Evolutionary conservation across 2,797 vertebrate species (phyloP), one percentile per base, ranked within the genome.

Genomic region (Semotilus atromaculatus): DNA sequence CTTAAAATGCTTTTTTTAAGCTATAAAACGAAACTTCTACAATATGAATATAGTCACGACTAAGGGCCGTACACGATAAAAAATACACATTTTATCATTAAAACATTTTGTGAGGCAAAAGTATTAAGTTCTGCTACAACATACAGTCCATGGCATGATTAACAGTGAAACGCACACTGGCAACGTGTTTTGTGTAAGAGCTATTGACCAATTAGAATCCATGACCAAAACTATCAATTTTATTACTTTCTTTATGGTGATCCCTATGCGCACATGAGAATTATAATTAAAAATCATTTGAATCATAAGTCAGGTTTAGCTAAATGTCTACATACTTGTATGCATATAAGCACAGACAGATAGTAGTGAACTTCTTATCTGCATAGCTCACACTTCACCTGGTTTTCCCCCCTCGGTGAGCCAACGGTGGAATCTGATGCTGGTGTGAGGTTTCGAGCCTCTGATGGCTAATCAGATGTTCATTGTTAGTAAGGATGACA

Each of bases 401-500:
- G 64, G 34, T 67, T 80, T 36, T 48, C 66, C 38, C 55, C 55
- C 71, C 19, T 13, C 4, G 0, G 4, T 43, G 77, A 40, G 76
- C 51, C 55, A 81, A 83, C 5, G 10, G 18, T 81, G 80, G 9
- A 45, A 88, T 79, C 80, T 87, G 80, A 88, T 87, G 77, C 84
- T 5, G 53, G 26, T 71, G 78, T 80, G 53, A 81, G 88, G 62
- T 51, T 80, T 83, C 29, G 55, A 34, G 38, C 71, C 8, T 82
- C 86, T 93, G 92, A 94, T 90, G 71, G 90, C 92, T 92, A 77
- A 91, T 93, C 90, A 53, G 45, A n/a, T 86, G 83, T 88, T 77
- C 90, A 92, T 92, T 92, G 90, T 92, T 90, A 62, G 80, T 9
- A 10, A 72, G 18, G 58, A 87, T 91, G 92, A 94, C 91, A 91